A percentile compares a stretch with the other conserved stretches of the same genome.
Conservation (phyloP, 2,797 vertebrate species). For the Thamnophis elegans region DNA sequence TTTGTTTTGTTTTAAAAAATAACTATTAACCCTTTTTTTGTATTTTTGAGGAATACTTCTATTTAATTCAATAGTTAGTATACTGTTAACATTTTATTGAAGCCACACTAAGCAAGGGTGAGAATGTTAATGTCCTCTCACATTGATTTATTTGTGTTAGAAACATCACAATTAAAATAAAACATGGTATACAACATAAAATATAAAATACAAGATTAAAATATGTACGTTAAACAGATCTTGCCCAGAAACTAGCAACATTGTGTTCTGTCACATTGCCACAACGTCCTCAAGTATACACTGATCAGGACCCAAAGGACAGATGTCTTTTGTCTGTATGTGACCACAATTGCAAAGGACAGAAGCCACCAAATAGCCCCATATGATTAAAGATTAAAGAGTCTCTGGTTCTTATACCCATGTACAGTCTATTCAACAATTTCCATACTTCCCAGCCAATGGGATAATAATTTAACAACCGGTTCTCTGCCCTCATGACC, state of each 20-base stretch:
- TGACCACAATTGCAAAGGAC: neutral
- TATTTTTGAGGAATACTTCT: neutral
- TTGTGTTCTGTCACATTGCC: neutral
- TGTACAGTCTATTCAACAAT: no score
- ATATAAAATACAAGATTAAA: neutral
- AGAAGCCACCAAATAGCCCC: no score
- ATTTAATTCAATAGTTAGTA: neutral
- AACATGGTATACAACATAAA: neutral
- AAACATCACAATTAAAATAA: neutral
- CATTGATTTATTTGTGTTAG: neutral
- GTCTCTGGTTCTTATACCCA: no score
- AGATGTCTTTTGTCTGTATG: neutral
- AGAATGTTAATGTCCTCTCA: neutral
- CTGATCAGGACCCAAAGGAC: neutral
- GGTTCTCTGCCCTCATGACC: no score
- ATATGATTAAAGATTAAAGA: no score
- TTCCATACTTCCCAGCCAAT: no score
- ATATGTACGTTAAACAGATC: neutral
- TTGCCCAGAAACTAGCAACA: neutral
- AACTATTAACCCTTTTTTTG: constrained; percentile 9
- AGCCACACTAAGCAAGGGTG: neutral
- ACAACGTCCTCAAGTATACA: neutral
- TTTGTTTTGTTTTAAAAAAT: neutral
- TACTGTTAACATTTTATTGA: neutral
- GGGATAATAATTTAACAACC: no score